Evolutionary conservation across 1,140 invertebrate species (phyloP).

Genomic region (Zelostemma sp.): DNA sequence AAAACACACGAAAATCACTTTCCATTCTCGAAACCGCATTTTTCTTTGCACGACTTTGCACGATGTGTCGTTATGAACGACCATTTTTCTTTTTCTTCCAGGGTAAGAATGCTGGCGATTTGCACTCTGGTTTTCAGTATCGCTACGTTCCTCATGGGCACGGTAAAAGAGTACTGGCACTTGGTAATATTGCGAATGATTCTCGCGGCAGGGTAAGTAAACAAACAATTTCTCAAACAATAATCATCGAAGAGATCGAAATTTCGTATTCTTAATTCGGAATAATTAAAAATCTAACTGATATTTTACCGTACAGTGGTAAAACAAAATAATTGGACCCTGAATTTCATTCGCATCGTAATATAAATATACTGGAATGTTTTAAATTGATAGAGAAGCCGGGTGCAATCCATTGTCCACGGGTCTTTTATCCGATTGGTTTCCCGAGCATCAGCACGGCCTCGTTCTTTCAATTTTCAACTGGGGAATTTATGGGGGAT

Average conservation of each 20-base stretch:
- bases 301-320: background rate
- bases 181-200: slow-evolving; percentile 88
- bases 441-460: slow-evolving; percentile 84
- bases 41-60: too few relatives aligned
- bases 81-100: slow-evolving; percentile 62
- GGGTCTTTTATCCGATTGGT: slow-evolving; percentile 86
- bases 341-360: too few relatives aligned
- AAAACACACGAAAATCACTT: slow-evolving; percentile 1
- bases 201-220: slow-evolving; percentile 85
- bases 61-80: too few relatives aligned
- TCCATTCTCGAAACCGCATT: too few relatives aligned
- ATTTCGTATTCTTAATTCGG: too few relatives aligned
- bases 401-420: slow-evolving; percentile 92
- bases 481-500: slow-evolving; percentile 96
- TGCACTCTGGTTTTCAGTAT: slow-evolving; percentile 86
- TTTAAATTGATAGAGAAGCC: slow-evolving; percentile 76
- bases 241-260: too few relatives aligned
- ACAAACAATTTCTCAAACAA: too few relatives aligned
- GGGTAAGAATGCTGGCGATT: slow-evolving; percentile 80
- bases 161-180: slow-evolving; percentile 91
- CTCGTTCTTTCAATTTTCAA: slow-evolving; percentile 94
- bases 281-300: slow-evolving; percentile 2
- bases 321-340: too few relatives aligned
- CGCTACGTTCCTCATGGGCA: slow-evolving; percentile 86
- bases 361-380: too few relatives aligned